phyloP scores from a whole-genome alignment of 2,113 vertebrate species.

The Sinocyclocheilus rhinocerous region DNA sequence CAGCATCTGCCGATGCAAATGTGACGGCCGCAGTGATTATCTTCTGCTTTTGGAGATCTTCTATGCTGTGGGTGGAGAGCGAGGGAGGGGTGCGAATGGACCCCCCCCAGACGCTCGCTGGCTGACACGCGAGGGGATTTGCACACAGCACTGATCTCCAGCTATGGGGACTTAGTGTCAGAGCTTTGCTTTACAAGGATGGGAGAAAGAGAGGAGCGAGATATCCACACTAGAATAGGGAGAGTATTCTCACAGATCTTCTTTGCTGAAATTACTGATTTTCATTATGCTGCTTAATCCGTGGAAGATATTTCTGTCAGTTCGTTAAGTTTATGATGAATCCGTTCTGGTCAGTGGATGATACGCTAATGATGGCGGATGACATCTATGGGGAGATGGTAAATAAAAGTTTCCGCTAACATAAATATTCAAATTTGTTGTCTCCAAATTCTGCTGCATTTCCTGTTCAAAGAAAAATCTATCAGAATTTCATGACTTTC shows the following conservation, averaged over 20 bases:
- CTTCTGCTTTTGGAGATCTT: constrained; percentile 24
- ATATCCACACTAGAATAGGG: background rate
- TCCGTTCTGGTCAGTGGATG: constrained; percentile 6
- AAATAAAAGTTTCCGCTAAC: background rate
- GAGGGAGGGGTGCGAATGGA: background rate
- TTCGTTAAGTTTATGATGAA: constrained; percentile 12
- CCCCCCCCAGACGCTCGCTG: background rate
- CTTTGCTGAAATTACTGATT: constrained; percentile 42
- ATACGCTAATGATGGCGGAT: background rate
- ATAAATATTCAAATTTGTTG: background rate
- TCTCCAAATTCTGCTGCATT: background rate
- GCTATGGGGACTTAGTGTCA: constrained; percentile 45
- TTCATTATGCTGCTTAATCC: constrained; percentile 37
- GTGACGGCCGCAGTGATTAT: constrained; percentile 46
- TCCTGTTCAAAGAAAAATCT: background rate
- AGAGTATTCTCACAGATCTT: constrained; percentile 28
- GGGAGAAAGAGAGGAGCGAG: constrained; percentile 25
- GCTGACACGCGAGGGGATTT: constrained; percentile 45
- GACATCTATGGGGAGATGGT: background rate
- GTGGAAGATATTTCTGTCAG: constrained; percentile 3
- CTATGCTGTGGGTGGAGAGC: background rate
- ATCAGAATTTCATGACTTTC: background rate
- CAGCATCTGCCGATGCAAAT: constrained; percentile 53
- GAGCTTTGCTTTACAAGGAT: constrained; percentile 24
- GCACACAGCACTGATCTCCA: constrained; percentile 24